Evolutionary conservation across 1,140 invertebrate genomes (phyloP).

Genomic region (Potamilus streckersoni): DNA sequence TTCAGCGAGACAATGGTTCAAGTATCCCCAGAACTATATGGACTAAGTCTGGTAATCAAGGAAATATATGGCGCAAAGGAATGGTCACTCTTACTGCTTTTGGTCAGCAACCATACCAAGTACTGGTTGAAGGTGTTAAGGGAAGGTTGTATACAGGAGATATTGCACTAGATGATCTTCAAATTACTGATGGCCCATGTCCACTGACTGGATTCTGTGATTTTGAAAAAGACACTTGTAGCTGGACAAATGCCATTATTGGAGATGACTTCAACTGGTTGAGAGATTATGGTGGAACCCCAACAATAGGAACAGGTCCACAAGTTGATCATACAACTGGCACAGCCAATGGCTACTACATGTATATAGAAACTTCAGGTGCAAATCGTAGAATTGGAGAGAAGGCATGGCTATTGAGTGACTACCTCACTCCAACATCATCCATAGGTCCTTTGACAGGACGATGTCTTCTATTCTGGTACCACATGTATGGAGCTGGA

Average conservation of each 20-base stretch:
- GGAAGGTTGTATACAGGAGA: conserved; percentile 49
- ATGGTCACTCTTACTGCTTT: conserved; percentile 29
- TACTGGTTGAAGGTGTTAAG: conserved; percentile 52
- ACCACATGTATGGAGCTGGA: conserved; percentile 63
- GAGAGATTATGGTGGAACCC: conserved; percentile 48
- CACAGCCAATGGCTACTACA: conserved; percentile 44
- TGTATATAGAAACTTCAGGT: conserved; percentile 60
- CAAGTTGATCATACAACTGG: conserved; percentile 65
- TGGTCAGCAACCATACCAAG: conserved; percentile 35
- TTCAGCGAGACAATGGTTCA: conserved; percentile 30
- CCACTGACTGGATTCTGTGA: conserved; percentile 51
- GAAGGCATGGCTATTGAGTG: conserved; percentile 58
- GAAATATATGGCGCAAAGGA: conserved; percentile 76
- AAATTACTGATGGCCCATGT: conserved; percentile 48
- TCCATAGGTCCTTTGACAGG: neutral
- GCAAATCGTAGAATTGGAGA: conserved; percentile 31
- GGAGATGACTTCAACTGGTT: conserved; percentile 61
- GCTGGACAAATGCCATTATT: conserved; percentile 49
- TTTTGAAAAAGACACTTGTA: conserved; percentile 61
- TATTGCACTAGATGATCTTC: conserved; percentile 63
- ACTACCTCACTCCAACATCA: conserved; percentile 25
- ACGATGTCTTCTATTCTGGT: conserved; percentile 59
- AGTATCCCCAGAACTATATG: conserved; percentile 22
- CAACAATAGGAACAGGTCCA: conserved; percentile 48
- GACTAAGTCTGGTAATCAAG: conserved; percentile 75